These are phyloP conservation scores for Diplodus sargus DNA, from an alignment of 2,797 vertebrate genomes.

Conservation along the genomic window DNA sequence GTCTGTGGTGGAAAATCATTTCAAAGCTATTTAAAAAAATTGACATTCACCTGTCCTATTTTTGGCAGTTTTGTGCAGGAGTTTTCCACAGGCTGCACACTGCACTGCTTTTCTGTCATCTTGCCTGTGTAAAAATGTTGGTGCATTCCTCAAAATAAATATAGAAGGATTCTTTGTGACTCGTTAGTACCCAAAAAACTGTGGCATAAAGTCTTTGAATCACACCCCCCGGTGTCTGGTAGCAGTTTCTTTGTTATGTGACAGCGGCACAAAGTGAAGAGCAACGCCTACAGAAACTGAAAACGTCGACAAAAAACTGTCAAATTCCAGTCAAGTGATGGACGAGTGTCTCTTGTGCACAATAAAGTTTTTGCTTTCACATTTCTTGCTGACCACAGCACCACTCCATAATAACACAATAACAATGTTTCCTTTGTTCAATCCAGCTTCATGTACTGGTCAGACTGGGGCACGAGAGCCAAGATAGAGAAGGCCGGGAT, in stretches of 20 bases:
- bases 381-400: neutral
- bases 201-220: neutral
- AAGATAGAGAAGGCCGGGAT: conserved; percentile 98
- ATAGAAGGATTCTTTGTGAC: neutral
- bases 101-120: neutral
- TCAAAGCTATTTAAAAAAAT: conserved; percentile 3
- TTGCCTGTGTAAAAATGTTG: neutral
- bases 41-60: neutral
- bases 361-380: neutral
- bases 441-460: conserved; percentile 98
- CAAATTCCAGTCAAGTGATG: neutral
- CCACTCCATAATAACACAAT: conserved; percentile 7
- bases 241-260: neutral
- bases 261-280: neutral
- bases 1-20: neutral
- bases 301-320: neutral
- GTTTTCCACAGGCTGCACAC: neutral
- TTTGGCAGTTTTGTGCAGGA: conserved; percentile 8
- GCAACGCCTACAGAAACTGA: neutral
- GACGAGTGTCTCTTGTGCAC: neutral
- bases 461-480: conserved; percentile 95
- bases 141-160: neutral
- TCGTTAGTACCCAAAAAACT: neutral
- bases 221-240: neutral
- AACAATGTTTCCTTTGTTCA: conserved; percentile 31